Evolutionary conservation across 2,113 vertebrate genomes (phyloP).

Genomic region (Psophia crepitans): DNA sequence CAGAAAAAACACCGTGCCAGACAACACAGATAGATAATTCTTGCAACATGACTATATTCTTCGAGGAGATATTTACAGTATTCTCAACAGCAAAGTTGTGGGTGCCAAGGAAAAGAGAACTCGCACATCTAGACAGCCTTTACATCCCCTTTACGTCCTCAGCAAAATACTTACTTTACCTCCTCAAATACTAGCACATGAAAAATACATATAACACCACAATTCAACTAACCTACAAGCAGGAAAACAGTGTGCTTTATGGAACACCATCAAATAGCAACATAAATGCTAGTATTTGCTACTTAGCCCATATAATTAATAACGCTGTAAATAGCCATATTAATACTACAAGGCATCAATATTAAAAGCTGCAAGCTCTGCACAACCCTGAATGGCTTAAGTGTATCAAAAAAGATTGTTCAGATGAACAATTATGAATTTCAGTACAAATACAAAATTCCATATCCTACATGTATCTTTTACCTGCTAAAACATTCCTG

Average conservation of each 20-base stretch:
- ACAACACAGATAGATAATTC: background rate
- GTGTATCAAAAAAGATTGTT: background rate
- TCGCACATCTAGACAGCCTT: background rate
- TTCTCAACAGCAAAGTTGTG: background rate
- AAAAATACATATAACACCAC: background rate
- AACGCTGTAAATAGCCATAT: slow-evolving; percentile 37
- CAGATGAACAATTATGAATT: background rate
- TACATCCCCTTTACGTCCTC: background rate
- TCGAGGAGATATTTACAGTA: background rate
- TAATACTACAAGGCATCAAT: slow-evolving; percentile 3
- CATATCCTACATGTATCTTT: background rate
- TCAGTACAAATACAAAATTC: background rate
- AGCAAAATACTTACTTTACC: background rate
- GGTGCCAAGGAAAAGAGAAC: background rate
- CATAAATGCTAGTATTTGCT: slow-evolving; percentile 18
- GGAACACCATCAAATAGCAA: slow-evolving; percentile 19
- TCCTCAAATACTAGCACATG: background rate
- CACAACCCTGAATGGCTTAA: background rate
- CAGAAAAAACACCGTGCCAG: background rate
- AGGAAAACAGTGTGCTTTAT: slow-evolving; percentile 6
- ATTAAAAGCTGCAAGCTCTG: slow-evolving; percentile 4
- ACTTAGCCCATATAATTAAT: slow-evolving; percentile 55
- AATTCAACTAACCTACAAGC: background rate
- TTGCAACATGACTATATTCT: background rate
- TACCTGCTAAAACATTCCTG: background rate